Percentiles rank a stretch among this genome's conserved stretches.
phyloP scores from a whole-genome alignment of 2,888 invertebrate species.

The Melolontha melolontha region DNA sequence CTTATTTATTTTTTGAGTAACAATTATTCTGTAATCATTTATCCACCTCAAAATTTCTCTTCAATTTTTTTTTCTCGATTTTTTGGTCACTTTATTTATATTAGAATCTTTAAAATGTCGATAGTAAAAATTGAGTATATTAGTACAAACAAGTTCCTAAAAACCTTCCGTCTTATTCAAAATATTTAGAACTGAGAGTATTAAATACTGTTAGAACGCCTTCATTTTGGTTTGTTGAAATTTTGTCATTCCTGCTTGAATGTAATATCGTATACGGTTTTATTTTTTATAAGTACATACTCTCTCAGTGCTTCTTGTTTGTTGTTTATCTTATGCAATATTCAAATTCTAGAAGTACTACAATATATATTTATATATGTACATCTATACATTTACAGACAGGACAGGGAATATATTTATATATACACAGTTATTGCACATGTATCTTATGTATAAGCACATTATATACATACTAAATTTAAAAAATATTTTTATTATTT shows the following conservation, averaged over 20 bases:
- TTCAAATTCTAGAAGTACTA: slow-evolving; percentile 17
- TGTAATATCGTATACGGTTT: slow-evolving; percentile 23
- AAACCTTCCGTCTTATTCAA: background rate
- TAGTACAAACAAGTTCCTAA: too few relatives aligned
- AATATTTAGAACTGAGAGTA: background rate
- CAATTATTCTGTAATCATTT: background rate
- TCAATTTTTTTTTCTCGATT: background rate
- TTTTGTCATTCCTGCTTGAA: background rate
- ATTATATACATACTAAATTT: slow-evolving; percentile 19
- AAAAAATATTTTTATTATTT: too few relatives aligned
- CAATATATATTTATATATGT: slow-evolving; percentile 53
- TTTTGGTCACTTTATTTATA: slow-evolving; percentile 1
- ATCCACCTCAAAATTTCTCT: background rate
- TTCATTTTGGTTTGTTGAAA: background rate
- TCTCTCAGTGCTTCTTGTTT: slow-evolving; percentile 15
- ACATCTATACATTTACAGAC: slow-evolving; percentile 65
- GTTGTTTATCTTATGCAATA: slow-evolving; percentile 8
- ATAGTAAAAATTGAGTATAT: too few relatives aligned
- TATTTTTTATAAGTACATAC: background rate
- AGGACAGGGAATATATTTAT: slow-evolving; percentile 53
- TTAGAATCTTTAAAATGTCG: too few relatives aligned
- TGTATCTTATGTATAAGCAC: slow-evolving; percentile 47
- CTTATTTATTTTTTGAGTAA: slow-evolving; percentile 7
- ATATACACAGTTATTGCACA: slow-evolving; percentile 67
- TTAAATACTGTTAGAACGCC: slow-evolving; percentile 13